Evolutionary conservation across 2,113 vertebrate species (phyloP), one percentile per base, ranked within the genome.

Genomic region (Ptychochromis oligacanthus): DNA sequence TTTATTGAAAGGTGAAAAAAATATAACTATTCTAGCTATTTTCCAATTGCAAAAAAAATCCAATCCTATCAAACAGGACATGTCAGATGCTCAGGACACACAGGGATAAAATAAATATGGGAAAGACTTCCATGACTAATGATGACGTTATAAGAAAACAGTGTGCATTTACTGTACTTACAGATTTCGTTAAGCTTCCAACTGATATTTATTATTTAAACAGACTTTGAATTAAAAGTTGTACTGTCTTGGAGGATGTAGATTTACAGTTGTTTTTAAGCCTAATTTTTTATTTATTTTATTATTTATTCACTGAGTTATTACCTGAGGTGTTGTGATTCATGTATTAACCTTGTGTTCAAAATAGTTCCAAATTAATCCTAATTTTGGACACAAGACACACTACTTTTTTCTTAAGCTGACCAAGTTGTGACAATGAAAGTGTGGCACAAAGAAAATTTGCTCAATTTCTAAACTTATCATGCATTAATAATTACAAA

Each of bases 391-490:
- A 49, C 17, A 18, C 3, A 70, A 28, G 40, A 46, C 26, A 22
- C 17, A 46, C 0, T 46, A 67, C 15, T 46, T 67, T 49, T 22
- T 67, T 67, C 17, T 49, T 38, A 67, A 67, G 64, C 46, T 26
- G 14, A 13, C 36, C 0, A 70, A 28, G 20, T 15, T 1, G 0
- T 43, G 11, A 24, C 64, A 70, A 46, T 1, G 1, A 2, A 36
- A 24, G 26, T 26, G 22, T 46, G 22, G 5, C 40, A 70, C 22
- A 70, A 9, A 12, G 0, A 49, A 52, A 31, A 52, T 20, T 4
- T 31, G 43, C 43, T 72, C 4, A 31, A 72, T 14, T 72, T 52
- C 20, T 52, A 20, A 31, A 52, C 43, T 72, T 52, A 14, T 31
- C 0, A 31, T 72, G 10, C 43, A 52, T 31, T 5, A 20, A 5